Evolutionary conservation across 2,113 vertebrate species (phyloP).

Genomic region (Herpailurus yagouaroundi): DNA sequence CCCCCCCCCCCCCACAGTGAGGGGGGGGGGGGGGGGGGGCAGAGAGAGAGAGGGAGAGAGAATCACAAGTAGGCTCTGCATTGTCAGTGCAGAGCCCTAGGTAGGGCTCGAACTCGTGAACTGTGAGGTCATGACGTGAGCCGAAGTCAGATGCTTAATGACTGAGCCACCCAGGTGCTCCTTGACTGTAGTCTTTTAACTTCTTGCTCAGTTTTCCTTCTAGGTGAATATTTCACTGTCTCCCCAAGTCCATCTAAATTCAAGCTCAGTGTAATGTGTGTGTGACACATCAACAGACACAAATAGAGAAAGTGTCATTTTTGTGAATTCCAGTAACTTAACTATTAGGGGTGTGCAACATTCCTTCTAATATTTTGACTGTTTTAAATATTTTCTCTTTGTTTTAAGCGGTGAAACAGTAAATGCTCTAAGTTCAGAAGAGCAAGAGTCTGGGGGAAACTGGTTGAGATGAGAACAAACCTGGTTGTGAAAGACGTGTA

Average conservation of each 20-base stretch:
- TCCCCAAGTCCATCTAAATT: not conserved
- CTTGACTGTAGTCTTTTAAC: not conserved
- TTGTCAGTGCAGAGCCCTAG: too few relatives aligned
- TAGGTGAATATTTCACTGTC: not conserved
- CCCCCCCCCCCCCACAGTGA: accelerated
- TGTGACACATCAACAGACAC: not conserved
- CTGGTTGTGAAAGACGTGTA: not conserved
- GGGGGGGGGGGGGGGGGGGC: too few relatives aligned
- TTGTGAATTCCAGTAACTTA: not conserved
- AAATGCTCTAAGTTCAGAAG: not conserved
- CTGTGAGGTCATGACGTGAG: too few relatives aligned
- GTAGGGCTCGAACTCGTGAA: too few relatives aligned
- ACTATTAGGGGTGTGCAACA: not conserved
- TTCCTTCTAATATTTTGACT: not conserved
- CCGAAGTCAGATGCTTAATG: too few relatives aligned
- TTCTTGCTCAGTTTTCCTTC: not conserved
- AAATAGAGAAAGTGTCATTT: not conserved
- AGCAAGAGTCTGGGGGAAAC: not conserved
- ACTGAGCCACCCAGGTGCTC: too few relatives aligned
- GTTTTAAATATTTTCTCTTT: not conserved
- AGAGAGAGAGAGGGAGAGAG: too few relatives aligned
- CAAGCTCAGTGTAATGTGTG: not conserved
- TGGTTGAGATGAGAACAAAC: not conserved
- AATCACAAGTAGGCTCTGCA: too few relatives aligned
- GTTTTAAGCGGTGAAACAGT: not conserved